Base-by-base conservation (phyloP, 1,140 invertebrate species). In the Drosophila pseudoobscura region DNA sequence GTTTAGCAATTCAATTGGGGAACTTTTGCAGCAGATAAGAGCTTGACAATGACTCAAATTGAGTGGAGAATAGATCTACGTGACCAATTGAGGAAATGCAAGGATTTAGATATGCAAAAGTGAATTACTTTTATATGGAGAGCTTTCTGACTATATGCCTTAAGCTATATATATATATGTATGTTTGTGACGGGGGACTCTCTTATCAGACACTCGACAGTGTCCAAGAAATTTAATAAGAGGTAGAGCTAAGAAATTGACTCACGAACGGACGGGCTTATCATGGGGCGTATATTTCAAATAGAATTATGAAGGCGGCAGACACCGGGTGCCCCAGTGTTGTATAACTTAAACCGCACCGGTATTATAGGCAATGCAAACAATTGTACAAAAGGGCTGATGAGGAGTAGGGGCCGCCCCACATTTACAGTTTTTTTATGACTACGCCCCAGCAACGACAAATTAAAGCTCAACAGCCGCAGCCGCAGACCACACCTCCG, bases 401-500 rank as follows among this genome's bases (percentile, higher is more conserved):
- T 13, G 31, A 13, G 31, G 31, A 53, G 39, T 39, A n/a, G 51
- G 11, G 35, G 35, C 35, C 20, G 20, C 31, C 31, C 35, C 35
- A 39, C 35, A 39, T 73, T 45, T 41, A 51, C 66, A 46, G 29
- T 65, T 74, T 55, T 41, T 59, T 44, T 17, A 57, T 70, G 83
- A 54, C 83, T 79, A 87, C 83, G 83, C 83, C 78, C 78, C 59
- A 60, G 49, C 52, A 61, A 72, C 45, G 59, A 65, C 13, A 51
- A 39, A 46, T 50, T 39, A 39, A 39, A 39, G 35, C 35, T 13
- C 35, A 39, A 13, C 35, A 13, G 35, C 4, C 31, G 31, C 31
- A 13, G 35, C 11, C 9, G 8, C 35, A 39, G 35, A 4, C 35
- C 31, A 3, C 31, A 35, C 8, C 7, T 31, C 29, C 8, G 31